These are phyloP conservation scores for Scopus umbretta DNA, from an alignment of 2,113 vertebrate genomes.

Conservation along the genomic window DNA sequence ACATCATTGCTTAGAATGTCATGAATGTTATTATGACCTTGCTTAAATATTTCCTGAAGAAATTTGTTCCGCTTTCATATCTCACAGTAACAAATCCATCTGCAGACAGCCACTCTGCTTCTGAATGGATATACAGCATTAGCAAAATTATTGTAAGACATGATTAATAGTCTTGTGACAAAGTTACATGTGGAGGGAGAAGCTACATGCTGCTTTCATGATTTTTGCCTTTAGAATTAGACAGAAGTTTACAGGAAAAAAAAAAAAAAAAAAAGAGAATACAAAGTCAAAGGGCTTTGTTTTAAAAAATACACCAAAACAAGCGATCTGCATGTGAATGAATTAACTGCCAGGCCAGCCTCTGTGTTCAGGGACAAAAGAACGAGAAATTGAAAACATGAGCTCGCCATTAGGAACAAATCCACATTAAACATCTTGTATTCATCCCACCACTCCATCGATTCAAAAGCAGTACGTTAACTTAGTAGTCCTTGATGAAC, in stretches of 20 bases:
- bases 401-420: constrained; percentile 8
- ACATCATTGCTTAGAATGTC: not conserved
- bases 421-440: not conserved
- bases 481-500: not conserved
- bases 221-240: not conserved
- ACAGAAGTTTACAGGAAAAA: constrained; percentile 1
- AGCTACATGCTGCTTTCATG: not conserved
- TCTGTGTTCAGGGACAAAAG: not conserved
- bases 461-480: not conserved
- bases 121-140: constrained; percentile 16
- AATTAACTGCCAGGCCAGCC: not conserved
- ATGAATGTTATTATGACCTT: not conserved
- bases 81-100: not conserved
- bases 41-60: constrained; percentile 9
- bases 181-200: constrained; percentile 56
- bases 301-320: not conserved
- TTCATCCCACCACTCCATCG: not conserved
- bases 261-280: not conserved
- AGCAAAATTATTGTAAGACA: not conserved
- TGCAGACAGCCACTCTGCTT: not conserved
- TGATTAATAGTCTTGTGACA: constrained; percentile 67
- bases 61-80: not conserved
- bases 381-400: not conserved
- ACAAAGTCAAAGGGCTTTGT: not conserved
- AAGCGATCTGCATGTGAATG: not conserved